Percentiles rank a stretch among this genome's conserved stretches.
Evolutionary conservation across 2,113 vertebrate genomes (phyloP).

Genomic region (Xiphias gladius): DNA sequence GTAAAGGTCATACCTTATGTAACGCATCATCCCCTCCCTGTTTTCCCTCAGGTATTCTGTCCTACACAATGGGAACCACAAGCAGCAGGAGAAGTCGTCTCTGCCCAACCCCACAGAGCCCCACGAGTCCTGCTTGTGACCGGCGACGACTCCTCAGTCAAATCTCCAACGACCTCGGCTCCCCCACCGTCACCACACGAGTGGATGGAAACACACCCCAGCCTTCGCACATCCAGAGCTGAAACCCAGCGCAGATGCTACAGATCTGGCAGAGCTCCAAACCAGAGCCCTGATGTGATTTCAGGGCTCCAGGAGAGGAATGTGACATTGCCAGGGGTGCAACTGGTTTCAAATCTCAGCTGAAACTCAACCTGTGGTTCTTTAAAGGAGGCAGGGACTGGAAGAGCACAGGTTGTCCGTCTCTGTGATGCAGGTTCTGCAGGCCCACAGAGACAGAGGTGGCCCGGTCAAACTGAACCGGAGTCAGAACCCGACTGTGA

Average conservation of each 20-base stretch:
- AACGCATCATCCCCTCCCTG: neutral
- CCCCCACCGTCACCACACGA: neutral
- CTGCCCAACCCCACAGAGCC: slow-evolving; percentile 79
- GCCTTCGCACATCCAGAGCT: slow-evolving; percentile 23
- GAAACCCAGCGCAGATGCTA: slow-evolving; percentile 1
- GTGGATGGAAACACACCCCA: neutral
- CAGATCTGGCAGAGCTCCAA: neutral
- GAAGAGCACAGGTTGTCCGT: neutral
- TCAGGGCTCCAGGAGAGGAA: neutral
- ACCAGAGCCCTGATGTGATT: neutral
- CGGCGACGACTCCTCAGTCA: slow-evolving; percentile 34
- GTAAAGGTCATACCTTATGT: no score
- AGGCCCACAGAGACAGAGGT: slow-evolving; percentile 37
- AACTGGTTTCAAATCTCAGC: slow-evolving; percentile 22
- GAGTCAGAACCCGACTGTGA: slow-evolving; percentile 6
- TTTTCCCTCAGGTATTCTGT: slow-evolving; percentile 80
- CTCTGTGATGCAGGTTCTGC: neutral
- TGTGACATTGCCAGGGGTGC: neutral
- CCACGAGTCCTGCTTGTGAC: slow-evolving; percentile 86
- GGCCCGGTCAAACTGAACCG: slow-evolving; percentile 13
- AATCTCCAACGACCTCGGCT: slow-evolving; percentile 27
- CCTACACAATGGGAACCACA: slow-evolving; percentile 83
- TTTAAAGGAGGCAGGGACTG: neutral
- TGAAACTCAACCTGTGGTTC: slow-evolving; percentile 23
- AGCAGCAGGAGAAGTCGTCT: slow-evolving; percentile 77